Evolutionary conservation across 1,140 invertebrate species (phyloP).

Genomic region (Ips typographus): DNA sequence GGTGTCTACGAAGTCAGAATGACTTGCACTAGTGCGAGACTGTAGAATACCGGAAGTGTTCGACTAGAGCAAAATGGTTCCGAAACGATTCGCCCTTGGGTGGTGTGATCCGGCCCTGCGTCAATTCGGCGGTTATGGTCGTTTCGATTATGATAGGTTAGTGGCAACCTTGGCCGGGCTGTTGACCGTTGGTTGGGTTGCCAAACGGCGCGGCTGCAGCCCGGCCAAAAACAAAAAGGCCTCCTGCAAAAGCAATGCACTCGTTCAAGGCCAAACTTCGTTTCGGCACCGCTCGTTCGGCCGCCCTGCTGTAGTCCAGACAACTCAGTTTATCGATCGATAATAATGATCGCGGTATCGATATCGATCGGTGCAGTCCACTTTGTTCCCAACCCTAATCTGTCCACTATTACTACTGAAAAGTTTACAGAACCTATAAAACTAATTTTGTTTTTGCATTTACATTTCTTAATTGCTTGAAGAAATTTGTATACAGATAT

Average conservation of each 20-base stretch:
- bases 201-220: constrained; percentile 43
- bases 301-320: constrained; percentile 17
- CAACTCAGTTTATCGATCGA: constrained; percentile 38
- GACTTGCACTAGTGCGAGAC: too few species aligned
- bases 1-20: too few species aligned
- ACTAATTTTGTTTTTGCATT: too few species aligned
- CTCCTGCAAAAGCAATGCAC: constrained; percentile 50
- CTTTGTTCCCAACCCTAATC: too few species aligned
- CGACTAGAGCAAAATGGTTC: too few species aligned
- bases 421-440: too few species aligned
- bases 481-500: too few species aligned
- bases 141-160: constrained; percentile 52
- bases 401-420: too few species aligned
- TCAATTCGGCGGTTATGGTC: constrained; percentile 39
- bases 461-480: too few species aligned
- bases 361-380: neutral
- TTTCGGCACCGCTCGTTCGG: constrained; percentile 39
- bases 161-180: constrained; percentile 50
- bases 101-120: constrained; percentile 32
- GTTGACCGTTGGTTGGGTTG: constrained; percentile 51
- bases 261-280: constrained; percentile 51
- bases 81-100: constrained; percentile 18
- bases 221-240: constrained; percentile 52
- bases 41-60: too few species aligned
- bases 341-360: constrained; percentile 14